A percentile compares a stretch with the other conserved stretches of the same genome.
Conservation (phyloP, 2,113 vertebrate species). For the Ciconia boyciana region DNA sequence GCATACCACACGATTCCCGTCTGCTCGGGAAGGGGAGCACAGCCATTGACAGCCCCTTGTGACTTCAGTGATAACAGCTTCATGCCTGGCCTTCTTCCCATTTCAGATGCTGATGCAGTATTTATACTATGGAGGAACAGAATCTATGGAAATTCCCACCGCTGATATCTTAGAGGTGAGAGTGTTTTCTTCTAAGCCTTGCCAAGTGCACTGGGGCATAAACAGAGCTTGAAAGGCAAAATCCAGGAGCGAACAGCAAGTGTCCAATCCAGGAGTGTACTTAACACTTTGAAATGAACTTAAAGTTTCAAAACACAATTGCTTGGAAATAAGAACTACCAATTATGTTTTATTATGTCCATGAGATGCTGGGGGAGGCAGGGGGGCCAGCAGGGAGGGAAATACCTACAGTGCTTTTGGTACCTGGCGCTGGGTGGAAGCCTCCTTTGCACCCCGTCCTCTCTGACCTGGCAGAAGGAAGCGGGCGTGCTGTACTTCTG, state of each 20-base stretch:
- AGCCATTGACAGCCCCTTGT: neutral
- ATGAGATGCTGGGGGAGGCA: too few species aligned
- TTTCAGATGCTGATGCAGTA: constrained; percentile 96
- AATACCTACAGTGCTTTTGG: neutral
- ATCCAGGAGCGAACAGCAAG: neutral
- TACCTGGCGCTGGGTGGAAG: neutral
- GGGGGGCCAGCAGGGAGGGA: neutral
- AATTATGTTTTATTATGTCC: neutral
- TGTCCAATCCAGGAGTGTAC: neutral
- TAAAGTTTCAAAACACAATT: neutral
- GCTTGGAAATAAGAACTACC: neutral
- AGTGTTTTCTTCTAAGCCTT: neutral
- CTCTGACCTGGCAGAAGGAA: neutral
- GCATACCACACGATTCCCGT: neutral
- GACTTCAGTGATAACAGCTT: neutral
- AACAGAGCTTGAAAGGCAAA: neutral
- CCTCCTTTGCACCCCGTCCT: too few species aligned
- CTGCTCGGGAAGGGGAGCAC: neutral
- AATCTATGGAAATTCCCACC: constrained; percentile 86
- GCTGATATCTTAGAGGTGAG: constrained; percentile 90
- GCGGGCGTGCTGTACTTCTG: neutral
- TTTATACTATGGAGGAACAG: constrained; percentile 91
- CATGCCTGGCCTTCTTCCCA: neutral
- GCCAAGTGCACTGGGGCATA: neutral
- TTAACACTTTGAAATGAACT: neutral